Conservation (phyloP, 2,113 vertebrate species). For the Odocoileus hemionus region DNA sequence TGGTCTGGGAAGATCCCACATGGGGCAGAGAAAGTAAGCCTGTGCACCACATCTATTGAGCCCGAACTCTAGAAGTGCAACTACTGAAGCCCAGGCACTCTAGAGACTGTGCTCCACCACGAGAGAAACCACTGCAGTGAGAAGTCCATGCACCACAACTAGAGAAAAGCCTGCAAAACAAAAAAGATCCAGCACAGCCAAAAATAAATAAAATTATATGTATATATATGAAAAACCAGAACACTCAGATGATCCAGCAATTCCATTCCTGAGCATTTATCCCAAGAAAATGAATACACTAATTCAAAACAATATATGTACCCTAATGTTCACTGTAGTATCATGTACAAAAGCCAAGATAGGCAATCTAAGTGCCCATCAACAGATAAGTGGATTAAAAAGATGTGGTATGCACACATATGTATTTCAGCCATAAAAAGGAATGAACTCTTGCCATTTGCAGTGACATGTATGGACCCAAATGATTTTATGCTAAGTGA, state of each 20-base stretch:
- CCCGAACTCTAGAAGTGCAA: neutral
- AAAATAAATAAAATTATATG: neutral
- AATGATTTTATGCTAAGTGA: neutral
- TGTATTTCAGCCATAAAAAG: neutral
- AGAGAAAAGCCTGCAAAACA: neutral
- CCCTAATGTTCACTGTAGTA: neutral
- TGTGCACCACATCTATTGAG: neutral
- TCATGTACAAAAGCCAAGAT: neutral
- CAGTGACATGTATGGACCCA: neutral
- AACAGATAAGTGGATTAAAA: neutral
- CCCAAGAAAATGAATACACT: neutral
- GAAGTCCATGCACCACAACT: neutral
- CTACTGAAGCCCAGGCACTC: neutral
- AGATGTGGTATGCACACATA: neutral
- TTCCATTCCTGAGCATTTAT: neutral
- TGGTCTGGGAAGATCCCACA: neutral
- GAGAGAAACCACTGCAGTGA: neutral
- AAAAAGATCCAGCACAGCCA: neutral
- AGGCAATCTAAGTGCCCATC: neutral
- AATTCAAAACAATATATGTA: neutral
- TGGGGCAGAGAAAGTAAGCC: neutral
- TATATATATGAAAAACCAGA: neutral
- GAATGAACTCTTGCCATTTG: neutral
- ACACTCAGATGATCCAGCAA: neutral
- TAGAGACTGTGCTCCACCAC: neutral